Conservation (phyloP, 2,797 vertebrate species). For the Alca torda region DNA sequence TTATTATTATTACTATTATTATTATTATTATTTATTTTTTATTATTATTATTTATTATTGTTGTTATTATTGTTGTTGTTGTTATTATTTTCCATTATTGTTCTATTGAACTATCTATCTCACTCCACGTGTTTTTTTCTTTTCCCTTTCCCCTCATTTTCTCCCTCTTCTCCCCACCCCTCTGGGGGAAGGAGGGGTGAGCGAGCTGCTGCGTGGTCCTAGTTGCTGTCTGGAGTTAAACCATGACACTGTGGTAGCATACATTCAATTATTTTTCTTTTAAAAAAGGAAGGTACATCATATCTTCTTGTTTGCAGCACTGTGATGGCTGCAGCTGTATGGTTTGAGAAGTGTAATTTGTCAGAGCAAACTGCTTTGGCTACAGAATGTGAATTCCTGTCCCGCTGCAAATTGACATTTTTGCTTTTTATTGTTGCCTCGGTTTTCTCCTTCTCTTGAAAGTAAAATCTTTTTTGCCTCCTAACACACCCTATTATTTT, state of each 20-base stretch:
- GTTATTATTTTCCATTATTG: neutral
- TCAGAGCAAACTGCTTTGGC: neutral
- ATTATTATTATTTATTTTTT: neutral
- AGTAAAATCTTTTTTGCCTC: neutral
- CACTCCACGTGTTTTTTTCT: neutral
- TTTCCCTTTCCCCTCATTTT: neutral
- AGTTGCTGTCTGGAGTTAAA: neutral
- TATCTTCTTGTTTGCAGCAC: neutral
- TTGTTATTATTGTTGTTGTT: neutral
- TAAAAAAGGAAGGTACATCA: too few relatives aligned
- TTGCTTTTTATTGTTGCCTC: neutral
- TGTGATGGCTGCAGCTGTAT: fast-evolving
- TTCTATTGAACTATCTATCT: neutral
- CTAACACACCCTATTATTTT: neutral
- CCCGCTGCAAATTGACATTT: neutral
- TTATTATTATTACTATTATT: neutral
- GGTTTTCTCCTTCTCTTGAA: neutral
- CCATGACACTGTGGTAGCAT: neutral
- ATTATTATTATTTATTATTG: neutral
- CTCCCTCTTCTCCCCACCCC: neutral
- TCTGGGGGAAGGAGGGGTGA: neutral
- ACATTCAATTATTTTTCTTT: neutral
- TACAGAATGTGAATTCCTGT: neutral
- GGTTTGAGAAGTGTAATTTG: neutral
- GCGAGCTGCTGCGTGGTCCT: neutral